phyloP scores from a whole-genome alignment of 2,888 invertebrate genomes.

The Limnephilus rhombicus region DNA sequence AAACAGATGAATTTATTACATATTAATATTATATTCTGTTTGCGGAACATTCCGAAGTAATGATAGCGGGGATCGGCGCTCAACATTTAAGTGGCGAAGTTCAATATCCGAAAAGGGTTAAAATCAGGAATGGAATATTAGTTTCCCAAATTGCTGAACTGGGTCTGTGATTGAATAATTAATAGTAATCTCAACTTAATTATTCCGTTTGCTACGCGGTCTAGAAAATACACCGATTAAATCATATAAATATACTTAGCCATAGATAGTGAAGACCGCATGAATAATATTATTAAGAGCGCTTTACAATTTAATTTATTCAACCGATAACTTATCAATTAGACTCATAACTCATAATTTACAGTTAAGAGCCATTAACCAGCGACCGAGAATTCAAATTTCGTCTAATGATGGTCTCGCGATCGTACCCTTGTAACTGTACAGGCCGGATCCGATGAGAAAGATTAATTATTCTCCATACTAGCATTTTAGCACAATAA shows the following conservation, averaged over 20 bases:
- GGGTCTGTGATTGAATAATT: background rate
- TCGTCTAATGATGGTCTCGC: too few relatives aligned
- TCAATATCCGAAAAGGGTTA: constrained; percentile 1
- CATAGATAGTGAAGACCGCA: background rate
- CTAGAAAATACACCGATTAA: background rate
- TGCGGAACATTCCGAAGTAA: background rate
- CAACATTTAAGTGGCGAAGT: background rate
- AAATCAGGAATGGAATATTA: constrained; percentile 1
- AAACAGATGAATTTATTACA: background rate
- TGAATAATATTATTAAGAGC: background rate
- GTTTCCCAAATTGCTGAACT: background rate
- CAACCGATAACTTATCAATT: too few relatives aligned
- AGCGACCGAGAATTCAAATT: too few relatives aligned
- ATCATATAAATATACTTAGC: background rate
- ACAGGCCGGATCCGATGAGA: too few relatives aligned
- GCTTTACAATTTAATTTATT: too few relatives aligned
- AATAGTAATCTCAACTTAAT: background rate
- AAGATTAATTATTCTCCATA: too few relatives aligned
- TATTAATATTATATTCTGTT: background rate
- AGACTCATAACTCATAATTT: too few relatives aligned
- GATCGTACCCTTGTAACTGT: too few relatives aligned
- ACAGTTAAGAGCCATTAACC: too few relatives aligned
- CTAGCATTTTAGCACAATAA: too few relatives aligned
- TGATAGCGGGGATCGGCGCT: background rate
- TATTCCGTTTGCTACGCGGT: background rate